Conservation (phyloP, 2,797 vertebrate species). For the Astyanax mexicanus region DNA sequence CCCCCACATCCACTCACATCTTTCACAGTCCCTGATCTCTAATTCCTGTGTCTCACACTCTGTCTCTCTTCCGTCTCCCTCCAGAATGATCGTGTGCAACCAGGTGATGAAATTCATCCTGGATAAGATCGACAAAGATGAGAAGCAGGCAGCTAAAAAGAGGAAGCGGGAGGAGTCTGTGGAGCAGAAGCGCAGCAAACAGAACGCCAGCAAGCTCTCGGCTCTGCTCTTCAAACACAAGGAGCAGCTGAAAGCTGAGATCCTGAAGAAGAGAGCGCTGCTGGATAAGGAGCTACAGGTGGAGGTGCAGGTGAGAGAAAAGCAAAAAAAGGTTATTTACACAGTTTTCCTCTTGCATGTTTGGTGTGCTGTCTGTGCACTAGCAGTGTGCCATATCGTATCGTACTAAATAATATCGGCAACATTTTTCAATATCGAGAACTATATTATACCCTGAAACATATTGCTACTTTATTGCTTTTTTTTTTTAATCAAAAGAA, state of each 20-base stretch:
- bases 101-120: constrained; percentile 99
- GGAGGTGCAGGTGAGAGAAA: constrained; percentile 94
- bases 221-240: constrained; percentile 98
- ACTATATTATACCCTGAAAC: too few relatives aligned
- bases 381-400: too few relatives aligned
- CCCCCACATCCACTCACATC: constrained; percentile 40
- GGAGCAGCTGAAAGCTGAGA: constrained; percentile 96
- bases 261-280: constrained; percentile 94
- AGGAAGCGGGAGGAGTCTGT: constrained; percentile 94
- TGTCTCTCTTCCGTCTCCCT: constrained; percentile 42
- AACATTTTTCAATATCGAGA: too few relatives aligned
- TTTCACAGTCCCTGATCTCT: too few relatives aligned
- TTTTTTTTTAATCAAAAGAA: too few relatives aligned
- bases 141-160: constrained; percentile 97
- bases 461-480: too few relatives aligned
- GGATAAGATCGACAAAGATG: constrained; percentile 98
- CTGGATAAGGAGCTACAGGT: constrained; percentile 97
- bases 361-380: too few relatives aligned
- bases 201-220: constrained; percentile 94
- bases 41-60: too few relatives aligned
- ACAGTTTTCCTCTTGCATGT: too few relatives aligned
- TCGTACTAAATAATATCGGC: too few relatives aligned
- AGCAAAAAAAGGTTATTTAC: too few relatives aligned
- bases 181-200: constrained; percentile 95
- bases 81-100: constrained; percentile 98